phyloP scores from a whole-genome alignment of 1,140 invertebrate genomes.

The Pentalonia nigronervosa region DNA sequence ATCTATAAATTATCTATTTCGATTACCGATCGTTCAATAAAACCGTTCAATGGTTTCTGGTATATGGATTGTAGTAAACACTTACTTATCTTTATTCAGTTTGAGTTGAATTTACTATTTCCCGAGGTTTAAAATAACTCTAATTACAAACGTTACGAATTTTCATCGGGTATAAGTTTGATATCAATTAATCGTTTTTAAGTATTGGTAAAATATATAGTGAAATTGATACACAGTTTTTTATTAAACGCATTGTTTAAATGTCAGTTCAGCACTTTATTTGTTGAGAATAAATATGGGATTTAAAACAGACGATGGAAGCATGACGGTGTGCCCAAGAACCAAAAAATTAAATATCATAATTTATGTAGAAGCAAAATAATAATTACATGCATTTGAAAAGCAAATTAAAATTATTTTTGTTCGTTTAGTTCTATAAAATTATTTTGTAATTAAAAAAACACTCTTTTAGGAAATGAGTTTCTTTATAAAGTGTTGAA shows the following conservation, averaged over 20 bases:
- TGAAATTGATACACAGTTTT: background rate
- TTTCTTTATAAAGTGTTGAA: background rate
- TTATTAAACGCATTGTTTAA: background rate
- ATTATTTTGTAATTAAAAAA: slow-evolving; percentile 28
- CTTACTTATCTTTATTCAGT: background rate
- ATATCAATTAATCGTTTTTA: background rate
- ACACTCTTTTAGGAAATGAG: background rate
- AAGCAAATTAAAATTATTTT: background rate
- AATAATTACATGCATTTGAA: background rate
- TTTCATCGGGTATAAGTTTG: background rate
- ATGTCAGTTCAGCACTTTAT: background rate
- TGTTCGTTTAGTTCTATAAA: background rate
- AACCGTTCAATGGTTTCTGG: background rate
- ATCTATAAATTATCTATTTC: background rate
- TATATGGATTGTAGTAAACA: background rate
- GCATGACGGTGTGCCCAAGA: slow-evolving; percentile 15
- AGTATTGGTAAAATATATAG: background rate
- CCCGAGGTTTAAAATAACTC: background rate
- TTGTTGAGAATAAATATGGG: background rate
- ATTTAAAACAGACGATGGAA: background rate
- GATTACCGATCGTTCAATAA: background rate
- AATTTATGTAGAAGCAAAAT: background rate
- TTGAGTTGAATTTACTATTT: background rate
- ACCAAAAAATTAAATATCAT: slow-evolving; percentile 7
- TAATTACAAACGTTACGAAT: background rate